Conservation (phyloP, 2,113 vertebrate species). For the Sterrhoptilus dennistouni region DNA sequence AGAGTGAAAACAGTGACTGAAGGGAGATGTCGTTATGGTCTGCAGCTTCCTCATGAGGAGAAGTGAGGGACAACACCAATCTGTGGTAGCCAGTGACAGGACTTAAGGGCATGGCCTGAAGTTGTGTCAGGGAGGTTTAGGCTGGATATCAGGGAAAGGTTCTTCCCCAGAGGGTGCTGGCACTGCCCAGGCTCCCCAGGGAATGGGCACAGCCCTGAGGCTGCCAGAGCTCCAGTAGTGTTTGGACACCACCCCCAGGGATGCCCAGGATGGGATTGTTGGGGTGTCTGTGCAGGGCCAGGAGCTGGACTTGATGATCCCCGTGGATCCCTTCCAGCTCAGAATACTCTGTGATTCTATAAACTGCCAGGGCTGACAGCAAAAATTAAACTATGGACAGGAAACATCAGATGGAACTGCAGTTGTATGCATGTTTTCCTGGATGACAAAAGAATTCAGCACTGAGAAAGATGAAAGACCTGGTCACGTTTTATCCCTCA, state of each 20-base stretch:
- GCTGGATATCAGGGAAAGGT: not conserved
- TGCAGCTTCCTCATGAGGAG: not conserved
- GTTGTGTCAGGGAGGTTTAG: not conserved
- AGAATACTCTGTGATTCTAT: not conserved
- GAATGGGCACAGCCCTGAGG: fast-evolving
- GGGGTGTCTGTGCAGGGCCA: not conserved
- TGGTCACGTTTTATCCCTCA: not conserved
- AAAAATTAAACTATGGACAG: not conserved
- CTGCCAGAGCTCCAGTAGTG: not conserved
- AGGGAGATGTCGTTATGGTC: not conserved
- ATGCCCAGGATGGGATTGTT: not conserved
- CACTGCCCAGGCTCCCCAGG: not conserved
- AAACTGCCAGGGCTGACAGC: not conserved
- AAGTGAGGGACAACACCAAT: not conserved
- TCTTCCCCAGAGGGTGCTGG: not conserved
- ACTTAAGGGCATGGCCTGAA: not conserved
- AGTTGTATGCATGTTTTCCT: not conserved
- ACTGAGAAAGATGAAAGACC: not conserved
- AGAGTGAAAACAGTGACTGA: not conserved
- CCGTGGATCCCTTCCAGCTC: not conserved
- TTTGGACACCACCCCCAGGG: fast-evolving
- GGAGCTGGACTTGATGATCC: fast-evolving
- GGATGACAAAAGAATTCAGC: not conserved
- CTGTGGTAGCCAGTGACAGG: not conserved
- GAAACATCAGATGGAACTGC: not conserved